Evolutionary conservation across 1,140 invertebrate genomes (phyloP).

Genomic region (Diprion similis): DNA sequence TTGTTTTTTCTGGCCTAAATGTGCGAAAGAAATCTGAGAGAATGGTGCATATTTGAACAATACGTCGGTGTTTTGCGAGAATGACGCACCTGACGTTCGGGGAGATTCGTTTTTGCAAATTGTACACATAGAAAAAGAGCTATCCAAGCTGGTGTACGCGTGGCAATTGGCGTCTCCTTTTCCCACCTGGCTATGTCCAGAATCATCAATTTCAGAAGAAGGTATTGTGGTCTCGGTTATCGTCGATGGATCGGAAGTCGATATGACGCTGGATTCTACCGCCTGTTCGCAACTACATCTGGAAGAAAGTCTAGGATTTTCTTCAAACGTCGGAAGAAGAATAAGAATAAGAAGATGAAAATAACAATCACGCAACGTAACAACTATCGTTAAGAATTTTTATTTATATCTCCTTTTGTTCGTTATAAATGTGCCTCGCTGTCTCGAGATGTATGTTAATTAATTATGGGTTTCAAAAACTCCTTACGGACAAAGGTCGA

Average conservation of each 20-base stretch:
- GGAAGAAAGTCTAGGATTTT: not conserved
- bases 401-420: too few relatives aligned
- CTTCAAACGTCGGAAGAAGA: not conserved
- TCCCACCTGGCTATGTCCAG: not conserved
- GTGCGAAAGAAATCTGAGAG: too few relatives aligned
- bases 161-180: not conserved
- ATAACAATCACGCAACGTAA: too few relatives aligned
- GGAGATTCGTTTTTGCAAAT: not conserved
- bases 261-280: not conserved
- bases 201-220: conserved; percentile 1
- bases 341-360: too few relatives aligned
- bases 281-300: not conserved
- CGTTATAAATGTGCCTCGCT: not conserved
- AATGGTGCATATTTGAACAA: too few relatives aligned
- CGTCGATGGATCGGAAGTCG: conserved; percentile 6
- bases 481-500: not conserved
- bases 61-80: not conserved
- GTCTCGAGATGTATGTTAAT: not conserved
- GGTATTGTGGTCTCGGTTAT: conserved; percentile 15
- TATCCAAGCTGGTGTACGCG: not conserved
- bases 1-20: not conserved
- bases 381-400: too few relatives aligned
- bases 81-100: not conserved
- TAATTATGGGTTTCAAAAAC: conserved; percentile 8
- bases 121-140: not conserved